These are phyloP conservation scores for Streptopelia turtur DNA, from an alignment of 2,797 vertebrate genomes.

Conservation along the genomic window DNA sequence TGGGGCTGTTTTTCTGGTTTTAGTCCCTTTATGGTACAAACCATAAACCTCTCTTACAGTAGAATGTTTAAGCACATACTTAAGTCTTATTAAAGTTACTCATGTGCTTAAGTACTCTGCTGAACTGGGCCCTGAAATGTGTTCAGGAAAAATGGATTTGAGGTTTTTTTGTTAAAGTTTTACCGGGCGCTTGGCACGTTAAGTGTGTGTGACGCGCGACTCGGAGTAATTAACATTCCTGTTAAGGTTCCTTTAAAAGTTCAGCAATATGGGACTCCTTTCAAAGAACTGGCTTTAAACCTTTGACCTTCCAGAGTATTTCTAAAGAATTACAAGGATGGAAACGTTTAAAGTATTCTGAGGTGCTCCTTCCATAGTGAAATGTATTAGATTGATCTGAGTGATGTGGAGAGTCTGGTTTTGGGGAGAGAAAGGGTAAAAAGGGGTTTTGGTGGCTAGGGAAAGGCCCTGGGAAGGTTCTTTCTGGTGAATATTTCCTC, in stretches of 20 bases:
- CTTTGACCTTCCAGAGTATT: conserved; percentile 52
- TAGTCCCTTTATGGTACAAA: neutral
- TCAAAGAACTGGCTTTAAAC: conserved; percentile 42
- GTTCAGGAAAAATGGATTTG: conserved; percentile 39
- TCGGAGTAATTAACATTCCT: conserved; percentile 74
- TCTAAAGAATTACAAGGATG: neutral
- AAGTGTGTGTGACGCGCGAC: conserved; percentile 5
- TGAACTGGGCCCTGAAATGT: neutral
- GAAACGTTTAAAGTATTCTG: neutral
- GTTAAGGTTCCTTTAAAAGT: conserved; percentile 28
- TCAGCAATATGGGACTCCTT: conserved; percentile 19
- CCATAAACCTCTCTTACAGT: neutral
- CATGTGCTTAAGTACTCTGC: neutral
- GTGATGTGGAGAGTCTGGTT: neutral
- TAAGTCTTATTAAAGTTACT: neutral
- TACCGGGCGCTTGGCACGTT: neutral
- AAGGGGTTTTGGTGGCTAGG: neutral
- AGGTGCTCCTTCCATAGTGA: neutral
- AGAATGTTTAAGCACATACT: neutral
- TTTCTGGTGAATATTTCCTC: neutral
- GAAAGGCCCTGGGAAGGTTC: neutral
- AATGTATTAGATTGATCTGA: neutral
- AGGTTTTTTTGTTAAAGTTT: conserved; percentile 62
- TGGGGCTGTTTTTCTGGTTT: neutral
- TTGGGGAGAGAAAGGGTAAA: neutral